Base-by-base conservation (phyloP, 1,140 invertebrate genomes). In the Zaprionus tsacasi region DNA sequence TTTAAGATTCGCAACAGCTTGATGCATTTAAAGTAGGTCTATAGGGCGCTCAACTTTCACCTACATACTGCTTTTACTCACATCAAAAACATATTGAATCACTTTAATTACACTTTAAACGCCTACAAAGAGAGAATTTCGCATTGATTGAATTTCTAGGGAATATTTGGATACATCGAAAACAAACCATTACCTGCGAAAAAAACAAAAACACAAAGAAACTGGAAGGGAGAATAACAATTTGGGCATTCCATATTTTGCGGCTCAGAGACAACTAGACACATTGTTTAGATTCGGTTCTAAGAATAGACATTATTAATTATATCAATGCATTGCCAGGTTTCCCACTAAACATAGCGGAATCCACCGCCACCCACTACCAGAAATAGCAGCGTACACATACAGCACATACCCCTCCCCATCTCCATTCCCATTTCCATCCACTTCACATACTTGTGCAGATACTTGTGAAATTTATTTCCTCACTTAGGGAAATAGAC, bases 141-240 rank as follows among this genome's bases (percentile, higher is more conserved):
- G 15, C n/a, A 38, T 48, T 78, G 70, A 78, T 36, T 81, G 82
- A 86, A 21, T 64, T 86, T 87, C 76, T 61, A 3, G 45, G 6
- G 71, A 87, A 82, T 57, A 79, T 79, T 86, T 66, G 35, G 52
- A 27, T 21, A 21, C 1, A 27, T 66, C 17, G 35, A 75, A 87
- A 86, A 85, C 82, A 85, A 86, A 76, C 36, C 72, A 88, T 88
- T 82, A 77, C 56, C 72, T 50, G 45, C 40, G 6, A 27, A 13
- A 36, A 25, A 48, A 25, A 45, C 10, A 43, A 15, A 30, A 11
- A 30, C n/a, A 7, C 27, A 30, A 30, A 27, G 25, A 43, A 43
- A 43, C 7, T 43, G 6, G 40, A 21, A 45, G 13, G 30, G 40
- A 33, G 8, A 64, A 55, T 30, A 55, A 55, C 27, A 55, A 55